These are phyloP conservation scores for Peromyscus melanophrys DNA, from an alignment of 2,797 vertebrate species.

Conservation along the genomic window DNA sequence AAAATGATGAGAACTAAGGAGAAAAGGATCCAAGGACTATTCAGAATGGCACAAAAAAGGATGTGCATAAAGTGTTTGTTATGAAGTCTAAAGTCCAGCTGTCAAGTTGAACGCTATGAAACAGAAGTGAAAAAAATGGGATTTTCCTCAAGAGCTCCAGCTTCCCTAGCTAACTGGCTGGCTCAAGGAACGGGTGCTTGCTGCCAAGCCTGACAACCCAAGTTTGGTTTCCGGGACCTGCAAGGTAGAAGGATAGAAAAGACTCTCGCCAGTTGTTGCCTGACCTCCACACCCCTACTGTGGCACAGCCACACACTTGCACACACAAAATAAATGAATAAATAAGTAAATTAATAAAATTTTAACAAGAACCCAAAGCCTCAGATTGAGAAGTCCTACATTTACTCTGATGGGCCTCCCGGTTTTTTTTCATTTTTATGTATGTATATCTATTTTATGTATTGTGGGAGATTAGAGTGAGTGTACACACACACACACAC, in stretches of 20 bases:
- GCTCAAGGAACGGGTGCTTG: not conserved
- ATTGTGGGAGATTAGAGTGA: not conserved
- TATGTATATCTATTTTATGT: not conserved
- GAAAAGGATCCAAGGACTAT: constrained; percentile 79
- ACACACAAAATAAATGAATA: not conserved
- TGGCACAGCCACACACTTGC: not conserved
- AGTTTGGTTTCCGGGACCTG: not conserved
- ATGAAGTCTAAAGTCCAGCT: constrained; percentile 84
- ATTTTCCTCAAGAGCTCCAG: constrained; percentile 78
- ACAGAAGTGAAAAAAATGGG: constrained; percentile 42
- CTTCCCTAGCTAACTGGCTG: not conserved
- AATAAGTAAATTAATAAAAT: not conserved
- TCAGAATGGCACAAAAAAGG: constrained; percentile 87
- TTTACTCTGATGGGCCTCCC: constrained; percentile 90
- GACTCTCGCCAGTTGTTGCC: not conserved
- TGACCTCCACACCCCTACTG: not conserved
- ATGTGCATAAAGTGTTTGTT: constrained; percentile 91
- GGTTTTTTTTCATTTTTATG: not conserved
- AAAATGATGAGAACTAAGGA: constrained; percentile 62
- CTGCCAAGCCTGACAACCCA: not conserved
- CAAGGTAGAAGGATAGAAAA: not conserved
- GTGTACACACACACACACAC: not conserved
- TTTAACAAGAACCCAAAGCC: constrained; percentile 73
- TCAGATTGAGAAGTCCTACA: constrained; percentile 90
- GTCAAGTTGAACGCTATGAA: constrained; percentile 65